phyloP scores from a whole-genome alignment of 2,888 invertebrate species.

The Ectropis crepuscularia region DNA sequence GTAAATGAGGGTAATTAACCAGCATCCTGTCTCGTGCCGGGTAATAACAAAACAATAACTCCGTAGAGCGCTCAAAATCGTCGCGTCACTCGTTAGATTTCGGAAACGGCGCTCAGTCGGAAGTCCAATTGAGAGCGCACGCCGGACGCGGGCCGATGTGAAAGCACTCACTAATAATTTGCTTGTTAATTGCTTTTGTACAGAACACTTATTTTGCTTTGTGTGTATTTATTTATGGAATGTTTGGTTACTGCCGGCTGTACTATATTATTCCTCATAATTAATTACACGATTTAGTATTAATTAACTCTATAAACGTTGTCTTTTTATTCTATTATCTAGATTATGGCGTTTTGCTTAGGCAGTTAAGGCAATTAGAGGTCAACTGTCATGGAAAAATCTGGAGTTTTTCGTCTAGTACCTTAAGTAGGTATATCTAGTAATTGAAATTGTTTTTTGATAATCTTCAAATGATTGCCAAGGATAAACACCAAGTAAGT shows the following conservation, averaged over 20 bases:
- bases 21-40: slow-evolving; percentile 82
- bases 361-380: too few species aligned
- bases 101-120: slow-evolving; percentile 75
- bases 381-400: too few species aligned
- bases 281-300: too few species aligned
- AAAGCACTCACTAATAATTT: slow-evolving; percentile 73
- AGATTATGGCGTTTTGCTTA: too few species aligned
- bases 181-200: slow-evolving; percentile 62
- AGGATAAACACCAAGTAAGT: too few species aligned
- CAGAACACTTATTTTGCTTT: slow-evolving; percentile 32
- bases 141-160: slow-evolving; percentile 78
- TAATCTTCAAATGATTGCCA: too few species aligned
- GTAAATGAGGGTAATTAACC: slow-evolving; percentile 79
- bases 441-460: too few species aligned
- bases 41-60: slow-evolving; percentile 83
- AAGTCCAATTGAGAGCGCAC: slow-evolving; percentile 82
- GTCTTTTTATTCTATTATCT: too few species aligned
- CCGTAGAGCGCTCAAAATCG: slow-evolving; percentile 72
- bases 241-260: slow-evolving; percentile 24
- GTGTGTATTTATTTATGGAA: slow-evolving; percentile 32
- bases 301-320: too few species aligned
- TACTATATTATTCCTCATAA: slow-evolving; percentile 6
- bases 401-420: too few species aligned
- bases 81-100: slow-evolving; percentile 66
- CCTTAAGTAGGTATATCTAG: too few species aligned